A percentile compares a stretch with the other conserved stretches of the same genome.
These are phyloP conservation scores for Eupeodes latifasciatus DNA, from an alignment of 2,888 invertebrate species.

Conservation along the genomic window DNA sequence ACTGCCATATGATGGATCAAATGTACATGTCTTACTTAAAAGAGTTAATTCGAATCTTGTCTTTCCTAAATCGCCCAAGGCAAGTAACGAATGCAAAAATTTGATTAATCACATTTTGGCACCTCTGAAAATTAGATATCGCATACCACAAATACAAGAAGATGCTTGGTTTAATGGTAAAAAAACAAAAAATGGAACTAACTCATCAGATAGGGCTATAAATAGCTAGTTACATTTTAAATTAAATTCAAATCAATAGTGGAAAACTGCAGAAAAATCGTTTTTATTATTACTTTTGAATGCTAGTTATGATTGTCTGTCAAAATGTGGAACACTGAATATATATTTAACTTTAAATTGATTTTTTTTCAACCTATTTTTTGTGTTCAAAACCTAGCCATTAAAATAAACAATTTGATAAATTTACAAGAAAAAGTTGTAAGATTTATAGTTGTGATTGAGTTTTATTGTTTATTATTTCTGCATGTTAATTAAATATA, in stretches of 20 bases:
- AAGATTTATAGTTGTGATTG: too few species aligned
- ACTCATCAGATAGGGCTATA: background rate
- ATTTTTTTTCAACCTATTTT: too few species aligned
- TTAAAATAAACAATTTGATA: too few species aligned
- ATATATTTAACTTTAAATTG: too few species aligned
- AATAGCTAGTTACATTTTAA: background rate
- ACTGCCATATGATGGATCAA: conserved; percentile 93
- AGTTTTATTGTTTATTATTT: background rate
- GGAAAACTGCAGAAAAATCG: background rate
- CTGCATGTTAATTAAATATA: background rate
- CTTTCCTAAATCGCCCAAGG: conserved; percentile 86
- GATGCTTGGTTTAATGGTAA: conserved; percentile 86
- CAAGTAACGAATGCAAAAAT: conserved; percentile 87
- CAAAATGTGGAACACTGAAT: too few species aligned
- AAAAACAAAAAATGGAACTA: background rate
- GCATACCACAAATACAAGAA: conserved; percentile 87
- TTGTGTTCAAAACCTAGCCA: too few species aligned
- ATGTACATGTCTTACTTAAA: conserved; percentile 90
- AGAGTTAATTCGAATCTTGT: conserved; percentile 87
- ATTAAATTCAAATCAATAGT: background rate
- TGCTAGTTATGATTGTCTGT: too few species aligned
- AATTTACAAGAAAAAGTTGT: too few species aligned
- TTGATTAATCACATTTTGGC: conserved; percentile 89
- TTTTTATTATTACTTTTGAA: too few species aligned
- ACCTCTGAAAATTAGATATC: conserved; percentile 88